phyloP scores from a whole-genome alignment of 2,888 invertebrate species.

The Drosophila putrida region DNA sequence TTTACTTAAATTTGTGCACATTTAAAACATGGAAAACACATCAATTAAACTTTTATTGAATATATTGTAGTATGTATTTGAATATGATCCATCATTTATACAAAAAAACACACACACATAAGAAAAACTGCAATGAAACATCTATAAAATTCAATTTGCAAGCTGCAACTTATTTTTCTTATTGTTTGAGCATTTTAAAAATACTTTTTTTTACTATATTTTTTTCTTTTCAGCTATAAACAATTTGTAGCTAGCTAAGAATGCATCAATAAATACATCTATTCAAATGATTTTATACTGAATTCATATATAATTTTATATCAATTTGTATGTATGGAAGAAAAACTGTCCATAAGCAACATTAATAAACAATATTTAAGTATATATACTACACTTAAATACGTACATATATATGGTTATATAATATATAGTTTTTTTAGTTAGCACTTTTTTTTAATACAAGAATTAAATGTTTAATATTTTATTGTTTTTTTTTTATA shows the following conservation, averaged over 20 bases:
- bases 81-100: slow-evolving; percentile 10
- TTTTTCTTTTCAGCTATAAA: slow-evolving; percentile 50
- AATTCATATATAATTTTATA: slow-evolving; percentile 27
- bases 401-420: slow-evolving; percentile 34
- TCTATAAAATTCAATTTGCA: slow-evolving; percentile 52
- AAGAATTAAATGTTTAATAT: slow-evolving; percentile 39
- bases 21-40: slow-evolving; percentile 54
- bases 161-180: slow-evolving; percentile 31
- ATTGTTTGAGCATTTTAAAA: slow-evolving; percentile 39
- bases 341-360: slow-evolving; percentile 81
- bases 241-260: slow-evolving; percentile 67
- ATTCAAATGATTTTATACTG: slow-evolving; percentile 49
- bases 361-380: slow-evolving; percentile 56
- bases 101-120: slow-evolving; percentile 45
- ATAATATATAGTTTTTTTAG: slow-evolving; percentile 29
- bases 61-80: slow-evolving; percentile 1
- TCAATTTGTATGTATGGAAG: slow-evolving; percentile 68
- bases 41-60: slow-evolving; percentile 34
- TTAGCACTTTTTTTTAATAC: slow-evolving; percentile 49
- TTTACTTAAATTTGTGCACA: slow-evolving; percentile 52
- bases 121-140: slow-evolving; percentile 60
- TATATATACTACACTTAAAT: slow-evolving; percentile 34
- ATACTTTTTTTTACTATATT: slow-evolving; percentile 24
- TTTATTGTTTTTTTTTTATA: slow-evolving; percentile 35
- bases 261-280: slow-evolving; percentile 79